These are phyloP conservation scores for Cephalotes varians DNA, from an alignment of 2,888 invertebrate genomes.

Conservation along the genomic window DNA sequence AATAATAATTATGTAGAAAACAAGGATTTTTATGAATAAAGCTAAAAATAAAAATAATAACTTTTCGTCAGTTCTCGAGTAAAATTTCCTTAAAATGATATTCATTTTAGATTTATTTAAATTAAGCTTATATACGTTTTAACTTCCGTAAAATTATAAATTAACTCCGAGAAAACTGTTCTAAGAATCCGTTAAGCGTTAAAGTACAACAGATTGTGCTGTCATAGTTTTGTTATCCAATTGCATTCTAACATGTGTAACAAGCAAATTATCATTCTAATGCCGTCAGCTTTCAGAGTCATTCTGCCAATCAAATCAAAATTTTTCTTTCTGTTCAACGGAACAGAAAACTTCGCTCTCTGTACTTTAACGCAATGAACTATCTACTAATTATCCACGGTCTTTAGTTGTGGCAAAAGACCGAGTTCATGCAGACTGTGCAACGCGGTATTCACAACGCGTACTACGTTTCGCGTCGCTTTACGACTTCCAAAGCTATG, in stretches of 20 bases:
- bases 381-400: slow-evolving; percentile 40
- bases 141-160: neutral
- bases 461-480: slow-evolving; percentile 55
- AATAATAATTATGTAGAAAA: neutral
- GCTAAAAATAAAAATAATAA: neutral
- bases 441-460: slow-evolving; percentile 7
- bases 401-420: slow-evolving; percentile 40
- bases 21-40: neutral
- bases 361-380: neutral
- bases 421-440: slow-evolving; percentile 59
- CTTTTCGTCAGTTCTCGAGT: neutral
- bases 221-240: neutral
- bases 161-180: neutral
- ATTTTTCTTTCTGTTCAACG: neutral
- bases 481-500: slow-evolving; percentile 61
- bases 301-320: slow-evolving; percentile 2
- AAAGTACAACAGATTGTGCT: neutral
- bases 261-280: neutral
- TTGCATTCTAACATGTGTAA: neutral
- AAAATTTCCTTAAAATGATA: neutral
- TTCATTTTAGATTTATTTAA: neutral
- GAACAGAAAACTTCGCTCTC: slow-evolving; percentile 2
- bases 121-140: neutral
- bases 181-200: no score
- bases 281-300: neutral